Evolutionary conservation across 2,797 vertebrate species (phyloP).

Genomic region (Gymnothorax javanicus): DNA sequence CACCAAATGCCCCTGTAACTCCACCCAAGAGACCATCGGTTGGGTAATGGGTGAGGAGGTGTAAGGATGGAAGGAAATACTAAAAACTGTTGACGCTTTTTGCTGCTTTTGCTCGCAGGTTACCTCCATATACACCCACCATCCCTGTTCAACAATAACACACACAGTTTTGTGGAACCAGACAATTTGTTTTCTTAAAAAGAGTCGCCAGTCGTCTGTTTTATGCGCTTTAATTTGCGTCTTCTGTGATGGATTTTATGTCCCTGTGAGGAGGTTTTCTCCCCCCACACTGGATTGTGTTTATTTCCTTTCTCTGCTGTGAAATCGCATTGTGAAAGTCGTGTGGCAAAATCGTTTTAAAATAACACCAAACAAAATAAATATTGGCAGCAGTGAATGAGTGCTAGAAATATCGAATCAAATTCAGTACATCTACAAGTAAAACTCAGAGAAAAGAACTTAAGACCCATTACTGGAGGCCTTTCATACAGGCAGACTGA

Average conservation of each 20-base stretch:
- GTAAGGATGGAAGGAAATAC: not conserved
- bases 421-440: not conserved
- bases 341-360: not conserved
- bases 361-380: conserved; percentile 4
- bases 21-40: too few species aligned
- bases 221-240: not conserved
- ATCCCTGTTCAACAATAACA: not conserved
- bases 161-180: not conserved
- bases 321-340: not conserved
- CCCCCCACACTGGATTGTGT: not conserved
- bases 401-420: not conserved
- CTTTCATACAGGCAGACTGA: not conserved
- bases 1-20: too few species aligned
- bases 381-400: not conserved
- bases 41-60: too few species aligned
- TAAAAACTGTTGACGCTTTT: not conserved
- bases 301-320: not conserved
- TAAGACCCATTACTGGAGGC: not conserved
- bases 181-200: not conserved
- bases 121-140: not conserved
- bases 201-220: not conserved
- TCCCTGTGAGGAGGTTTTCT: not conserved
- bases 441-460: not conserved
- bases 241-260: not conserved
- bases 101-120: not conserved